Percentiles rank a stretch among this genome's conserved stretches.
Conservation (phyloP, 2,888 invertebrate genomes). For the Horisme vitalbata region DNA sequence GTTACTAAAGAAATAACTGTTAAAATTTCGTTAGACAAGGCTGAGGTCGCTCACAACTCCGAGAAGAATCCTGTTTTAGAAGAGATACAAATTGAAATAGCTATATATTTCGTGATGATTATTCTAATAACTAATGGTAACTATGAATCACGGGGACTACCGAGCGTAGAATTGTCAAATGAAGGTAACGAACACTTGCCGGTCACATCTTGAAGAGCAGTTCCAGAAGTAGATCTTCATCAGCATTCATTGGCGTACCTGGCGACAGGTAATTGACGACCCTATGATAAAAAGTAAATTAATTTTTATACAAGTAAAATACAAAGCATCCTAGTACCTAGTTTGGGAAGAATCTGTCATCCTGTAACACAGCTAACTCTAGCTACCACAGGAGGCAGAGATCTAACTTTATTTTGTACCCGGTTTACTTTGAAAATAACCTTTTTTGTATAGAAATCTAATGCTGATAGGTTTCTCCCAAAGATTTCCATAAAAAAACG, state of each 20-base stretch:
- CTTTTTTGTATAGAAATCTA: too few relatives aligned
- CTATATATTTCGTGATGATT: constrained; percentile 31
- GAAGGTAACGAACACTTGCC: constrained; percentile 16
- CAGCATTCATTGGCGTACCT: constrained; percentile 76
- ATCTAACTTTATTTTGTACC: too few relatives aligned
- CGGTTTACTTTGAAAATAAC: too few relatives aligned
- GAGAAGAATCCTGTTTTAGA: constrained; percentile 56
- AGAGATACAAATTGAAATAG: constrained; percentile 28
- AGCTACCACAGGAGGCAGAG: too few relatives aligned
- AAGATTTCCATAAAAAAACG: too few relatives aligned
- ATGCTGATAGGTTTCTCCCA: too few relatives aligned
- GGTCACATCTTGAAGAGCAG: constrained; percentile 75
- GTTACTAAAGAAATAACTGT: constrained; percentile 17
- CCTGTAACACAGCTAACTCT: too few relatives aligned
- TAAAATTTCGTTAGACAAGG: constrained; percentile 59
- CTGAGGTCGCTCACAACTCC: constrained; percentile 67
- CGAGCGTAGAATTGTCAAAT: constrained; percentile 19
- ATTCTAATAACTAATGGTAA: constrained; percentile 31
- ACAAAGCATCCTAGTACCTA: too few relatives aligned
- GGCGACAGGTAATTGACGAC: constrained; percentile 76
- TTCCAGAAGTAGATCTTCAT: constrained; percentile 74
- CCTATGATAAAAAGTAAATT: constrained; percentile 38
- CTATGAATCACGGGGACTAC: constrained; percentile 24
- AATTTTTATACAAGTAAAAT: too few relatives aligned
- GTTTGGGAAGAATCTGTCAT: too few relatives aligned